Evolutionary conservation across 1,140 invertebrate genomes (phyloP).

Genomic region (Gryon sp.): DNA sequence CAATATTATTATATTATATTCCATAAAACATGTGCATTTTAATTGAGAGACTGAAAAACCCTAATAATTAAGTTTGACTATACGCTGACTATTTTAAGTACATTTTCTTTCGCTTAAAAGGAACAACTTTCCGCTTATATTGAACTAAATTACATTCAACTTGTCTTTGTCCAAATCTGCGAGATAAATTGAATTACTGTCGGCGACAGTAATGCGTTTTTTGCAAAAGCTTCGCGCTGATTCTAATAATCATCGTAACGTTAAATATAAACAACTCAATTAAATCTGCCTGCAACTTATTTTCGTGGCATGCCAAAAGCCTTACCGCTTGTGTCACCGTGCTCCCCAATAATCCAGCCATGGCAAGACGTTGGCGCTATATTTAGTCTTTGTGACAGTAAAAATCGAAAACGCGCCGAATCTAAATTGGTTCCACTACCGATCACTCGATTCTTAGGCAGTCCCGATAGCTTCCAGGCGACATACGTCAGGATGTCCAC

Average conservation of each 20-base stretch:
- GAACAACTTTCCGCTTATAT: too few relatives aligned
- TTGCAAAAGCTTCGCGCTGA: background rate
- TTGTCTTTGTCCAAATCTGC: background rate
- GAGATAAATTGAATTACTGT: background rate
- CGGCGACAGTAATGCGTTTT: background rate
- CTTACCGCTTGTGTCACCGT: slow-evolving; percentile 89
- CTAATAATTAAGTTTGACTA: too few relatives aligned
- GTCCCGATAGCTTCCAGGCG: slow-evolving; percentile 94
- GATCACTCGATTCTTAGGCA: slow-evolving; percentile 91
- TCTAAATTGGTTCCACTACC: slow-evolving; percentile 95
- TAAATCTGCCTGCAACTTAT: slow-evolving; percentile 2
- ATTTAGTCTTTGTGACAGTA: slow-evolving; percentile 89
- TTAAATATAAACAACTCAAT: slow-evolving; percentile 14
- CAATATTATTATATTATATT: too few relatives aligned
- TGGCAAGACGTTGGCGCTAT: slow-evolving; percentile 91
- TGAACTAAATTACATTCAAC: too few relatives aligned
- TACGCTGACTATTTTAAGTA: too few relatives aligned
- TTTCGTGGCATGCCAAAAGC: slow-evolving; percentile 1
- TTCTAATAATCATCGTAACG: slow-evolving; percentile 2
- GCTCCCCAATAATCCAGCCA: slow-evolving; percentile 94
- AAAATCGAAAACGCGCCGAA: slow-evolving; percentile 92
- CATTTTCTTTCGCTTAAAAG: too few relatives aligned
- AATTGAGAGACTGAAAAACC: too few relatives aligned
- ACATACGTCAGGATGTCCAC: slow-evolving; percentile 95
- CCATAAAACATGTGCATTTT: too few relatives aligned